A percentile compares a stretch with the other conserved stretches of the same genome.
Conservation (phyloP, 2,113 vertebrate species). For the Tragelaphus scriptus region DNA sequence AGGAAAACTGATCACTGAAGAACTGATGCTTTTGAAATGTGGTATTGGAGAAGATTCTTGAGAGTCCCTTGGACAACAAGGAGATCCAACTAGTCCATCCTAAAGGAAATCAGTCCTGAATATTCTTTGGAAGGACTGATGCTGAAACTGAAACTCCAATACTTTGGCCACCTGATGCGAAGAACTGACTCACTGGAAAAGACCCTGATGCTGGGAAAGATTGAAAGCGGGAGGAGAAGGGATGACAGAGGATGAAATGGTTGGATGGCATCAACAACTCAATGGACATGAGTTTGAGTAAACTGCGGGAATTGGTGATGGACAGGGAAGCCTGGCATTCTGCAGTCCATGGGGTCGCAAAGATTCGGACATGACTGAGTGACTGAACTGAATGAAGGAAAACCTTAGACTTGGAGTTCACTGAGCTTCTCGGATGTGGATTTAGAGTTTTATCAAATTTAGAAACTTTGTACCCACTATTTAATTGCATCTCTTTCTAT, state of each 20-base stretch:
- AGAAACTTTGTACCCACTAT: background rate
- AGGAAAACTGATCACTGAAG: background rate
- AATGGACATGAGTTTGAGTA: background rate
- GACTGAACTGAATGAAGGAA: background rate
- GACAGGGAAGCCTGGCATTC: rapidly evolving
- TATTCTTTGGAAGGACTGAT: background rate
- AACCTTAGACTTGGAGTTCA: background rate
- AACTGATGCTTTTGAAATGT: background rate
- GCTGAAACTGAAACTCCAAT: background rate
- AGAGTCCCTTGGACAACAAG: background rate
- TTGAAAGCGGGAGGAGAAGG: background rate
- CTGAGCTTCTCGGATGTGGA: background rate
- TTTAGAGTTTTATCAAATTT: background rate
- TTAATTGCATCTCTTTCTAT: background rate
- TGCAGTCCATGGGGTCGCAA: background rate
- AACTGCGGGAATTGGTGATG: background rate
- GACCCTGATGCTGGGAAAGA: background rate
- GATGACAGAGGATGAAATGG: background rate
- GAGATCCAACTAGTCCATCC: background rate
- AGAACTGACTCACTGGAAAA: background rate
- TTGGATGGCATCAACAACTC: background rate
- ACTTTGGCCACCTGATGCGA: background rate
- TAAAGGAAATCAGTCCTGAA: background rate
- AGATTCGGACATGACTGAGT: rapidly evolving
- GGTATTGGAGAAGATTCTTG: background rate